These are phyloP conservation scores for Collichthys lucidus DNA, from an alignment of 2,113 vertebrate genomes.

Conservation along the genomic window DNA sequence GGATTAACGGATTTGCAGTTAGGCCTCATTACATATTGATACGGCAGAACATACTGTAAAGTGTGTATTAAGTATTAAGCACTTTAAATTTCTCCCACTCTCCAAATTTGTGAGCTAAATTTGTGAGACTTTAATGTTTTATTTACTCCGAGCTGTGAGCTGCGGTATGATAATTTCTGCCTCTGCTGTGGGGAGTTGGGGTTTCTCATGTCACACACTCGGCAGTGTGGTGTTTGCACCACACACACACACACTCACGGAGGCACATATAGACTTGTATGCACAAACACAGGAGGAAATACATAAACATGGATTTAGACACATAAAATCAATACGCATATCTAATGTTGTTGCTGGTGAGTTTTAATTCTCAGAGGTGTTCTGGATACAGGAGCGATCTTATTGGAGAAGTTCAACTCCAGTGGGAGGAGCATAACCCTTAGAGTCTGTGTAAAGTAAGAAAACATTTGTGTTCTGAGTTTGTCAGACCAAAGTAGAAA, in stretches of 20 bases:
- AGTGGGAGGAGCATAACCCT: too few species aligned
- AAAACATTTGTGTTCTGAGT: too few species aligned
- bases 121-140: conserved; percentile 77
- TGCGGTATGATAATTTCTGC: conserved; percentile 59
- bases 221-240: conserved; percentile 43
- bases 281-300: conserved; percentile 2
- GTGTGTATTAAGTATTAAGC: conserved; percentile 76
- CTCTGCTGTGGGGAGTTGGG: conserved; percentile 47
- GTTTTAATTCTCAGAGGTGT: neutral
- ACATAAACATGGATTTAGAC: conserved; percentile 31
- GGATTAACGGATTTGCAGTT: conserved; percentile 65
- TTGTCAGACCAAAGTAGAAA: too few species aligned
- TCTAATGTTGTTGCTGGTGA: neutral
- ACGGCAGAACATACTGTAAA: conserved; percentile 65
- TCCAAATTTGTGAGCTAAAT: conserved; percentile 67
- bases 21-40: conserved; percentile 78
- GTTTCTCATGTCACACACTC: conserved; percentile 50
- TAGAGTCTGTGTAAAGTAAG: too few species aligned
- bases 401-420: neutral
- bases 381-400: conserved; percentile 1
- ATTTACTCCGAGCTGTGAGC: conserved; percentile 71
- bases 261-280: neutral
- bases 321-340: conserved; percentile 13
- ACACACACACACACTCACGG: neutral
- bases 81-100: conserved; percentile 67